phyloP scores from a whole-genome alignment of 2,888 invertebrate species.

The Clostera curtula region DNA sequence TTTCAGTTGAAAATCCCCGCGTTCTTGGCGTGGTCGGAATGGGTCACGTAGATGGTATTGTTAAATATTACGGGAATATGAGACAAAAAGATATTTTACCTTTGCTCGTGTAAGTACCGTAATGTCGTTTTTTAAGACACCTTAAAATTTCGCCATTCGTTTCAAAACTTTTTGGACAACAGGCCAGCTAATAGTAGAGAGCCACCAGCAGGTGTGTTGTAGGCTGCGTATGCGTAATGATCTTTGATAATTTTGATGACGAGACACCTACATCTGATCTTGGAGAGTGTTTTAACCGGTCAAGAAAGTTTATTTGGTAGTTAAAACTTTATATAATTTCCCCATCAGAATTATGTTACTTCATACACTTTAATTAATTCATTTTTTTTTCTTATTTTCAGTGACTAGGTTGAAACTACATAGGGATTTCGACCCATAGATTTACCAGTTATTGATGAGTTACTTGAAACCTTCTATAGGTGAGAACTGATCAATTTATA shows the following conservation, averaged over 20 bases:
- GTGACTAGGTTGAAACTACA: constrained; percentile 29
- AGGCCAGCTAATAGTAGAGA: background rate
- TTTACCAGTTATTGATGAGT: constrained; percentile 6
- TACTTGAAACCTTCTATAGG: constrained; percentile 17
- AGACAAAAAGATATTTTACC: constrained; percentile 60
- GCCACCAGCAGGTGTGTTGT: no score
- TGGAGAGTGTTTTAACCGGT: no score
- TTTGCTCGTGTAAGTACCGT: constrained; percentile 50
- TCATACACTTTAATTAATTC: constrained; percentile 6
- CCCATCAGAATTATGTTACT: background rate
- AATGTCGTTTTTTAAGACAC: constrained; percentile 1
- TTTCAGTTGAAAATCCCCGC: constrained; percentile 69
- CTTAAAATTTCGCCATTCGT: background rate
- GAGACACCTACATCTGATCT: no score
- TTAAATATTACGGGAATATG: constrained; percentile 62
- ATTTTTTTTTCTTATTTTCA: constrained; percentile 33
- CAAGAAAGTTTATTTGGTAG: no score
- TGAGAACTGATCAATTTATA: constrained; percentile 10
- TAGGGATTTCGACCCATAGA: constrained; percentile 13
- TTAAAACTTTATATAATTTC: no score
- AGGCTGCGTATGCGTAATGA: no score
- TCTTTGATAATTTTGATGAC: no score
- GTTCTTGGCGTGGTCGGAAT: constrained; percentile 98
- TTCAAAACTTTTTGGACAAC: no score
- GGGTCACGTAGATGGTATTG: constrained; percentile 94